A percentile compares a stretch with the other conserved stretches of the same genome.
Conservation (phyloP, 2,113 vertebrate species). For the Cisticola juncidis region DNA sequence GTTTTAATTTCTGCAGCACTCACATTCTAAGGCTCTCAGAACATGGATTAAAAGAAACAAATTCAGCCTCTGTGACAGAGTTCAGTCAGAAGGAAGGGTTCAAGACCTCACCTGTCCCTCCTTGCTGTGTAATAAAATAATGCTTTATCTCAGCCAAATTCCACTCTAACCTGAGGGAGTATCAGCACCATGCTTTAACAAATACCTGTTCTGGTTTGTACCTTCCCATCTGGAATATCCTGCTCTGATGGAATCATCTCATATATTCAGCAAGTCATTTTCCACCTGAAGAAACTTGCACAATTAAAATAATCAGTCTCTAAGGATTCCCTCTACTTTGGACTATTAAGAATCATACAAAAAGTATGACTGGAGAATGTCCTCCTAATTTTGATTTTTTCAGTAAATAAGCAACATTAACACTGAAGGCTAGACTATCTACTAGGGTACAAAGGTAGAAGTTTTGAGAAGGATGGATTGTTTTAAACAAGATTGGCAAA, state of each 20-base stretch:
- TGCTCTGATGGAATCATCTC: neutral
- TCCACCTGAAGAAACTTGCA: neutral
- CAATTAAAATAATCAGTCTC: neutral
- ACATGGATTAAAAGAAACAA: neutral
- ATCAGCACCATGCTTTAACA: neutral
- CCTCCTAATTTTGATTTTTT: neutral
- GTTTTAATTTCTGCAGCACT: neutral
- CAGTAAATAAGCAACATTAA: neutral
- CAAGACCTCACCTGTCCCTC: neutral
- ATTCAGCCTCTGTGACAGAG: neutral
- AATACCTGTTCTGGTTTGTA: neutral
- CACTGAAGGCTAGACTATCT: neutral
- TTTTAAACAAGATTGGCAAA: neutral
- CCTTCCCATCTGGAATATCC: neutral
- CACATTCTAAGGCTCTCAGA: neutral
- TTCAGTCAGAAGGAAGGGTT: neutral
- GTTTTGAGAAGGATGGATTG: neutral
- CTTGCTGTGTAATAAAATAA: neutral
- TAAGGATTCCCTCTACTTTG: neutral
- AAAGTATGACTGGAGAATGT: neutral
- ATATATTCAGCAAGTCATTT: neutral
- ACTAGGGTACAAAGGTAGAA: neutral
- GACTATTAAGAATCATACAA: neutral
- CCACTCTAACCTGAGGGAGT: neutral
- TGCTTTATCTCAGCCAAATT: neutral